These are phyloP conservation scores for Kryptolebias marmoratus DNA, from an alignment of 2,113 vertebrate species.

Conservation along the genomic window DNA sequence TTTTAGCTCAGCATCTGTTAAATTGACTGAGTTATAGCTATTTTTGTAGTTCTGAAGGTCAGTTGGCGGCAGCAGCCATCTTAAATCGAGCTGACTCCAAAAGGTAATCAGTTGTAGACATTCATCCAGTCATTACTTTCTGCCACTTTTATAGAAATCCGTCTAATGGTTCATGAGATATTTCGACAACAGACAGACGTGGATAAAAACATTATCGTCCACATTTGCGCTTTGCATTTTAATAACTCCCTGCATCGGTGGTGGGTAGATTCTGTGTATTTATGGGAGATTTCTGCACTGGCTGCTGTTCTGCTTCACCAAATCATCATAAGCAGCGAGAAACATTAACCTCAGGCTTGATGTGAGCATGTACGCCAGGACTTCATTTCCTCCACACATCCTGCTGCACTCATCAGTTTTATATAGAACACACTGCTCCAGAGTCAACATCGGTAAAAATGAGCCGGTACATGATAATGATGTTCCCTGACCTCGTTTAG, in stretches of 20 bases:
- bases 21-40: too few relatives aligned
- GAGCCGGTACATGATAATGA: conserved; percentile 62
- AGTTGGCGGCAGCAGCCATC: too few relatives aligned
- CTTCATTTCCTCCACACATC: conserved; percentile 69
- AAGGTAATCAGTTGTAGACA: too few relatives aligned
- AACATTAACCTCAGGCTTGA: conserved; percentile 72
- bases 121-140: too few relatives aligned
- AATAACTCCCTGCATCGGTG: conserved; percentile 6
- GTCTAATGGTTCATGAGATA: too few relatives aligned
- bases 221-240: too few relatives aligned
- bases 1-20: too few relatives aligned
- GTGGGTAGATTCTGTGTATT: conserved; percentile 12
- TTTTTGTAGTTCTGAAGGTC: too few relatives aligned
- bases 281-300: conserved; percentile 43
- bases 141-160: too few relatives aligned
- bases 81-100: too few relatives aligned
- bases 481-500: conserved; percentile 71
- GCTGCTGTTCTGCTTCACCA: conserved; percentile 53
- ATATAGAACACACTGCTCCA: conserved; percentile 61
- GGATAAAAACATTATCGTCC: too few relatives aligned
- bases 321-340: conserved; percentile 59
- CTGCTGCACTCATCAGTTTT: conserved; percentile 76
- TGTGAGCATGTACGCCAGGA: conserved; percentile 63
- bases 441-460: conserved; percentile 63
- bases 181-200: too few relatives aligned